These are phyloP conservation scores for Bufo bufo DNA, from an alignment of 2,113 vertebrate genomes.

Conservation along the genomic window DNA sequence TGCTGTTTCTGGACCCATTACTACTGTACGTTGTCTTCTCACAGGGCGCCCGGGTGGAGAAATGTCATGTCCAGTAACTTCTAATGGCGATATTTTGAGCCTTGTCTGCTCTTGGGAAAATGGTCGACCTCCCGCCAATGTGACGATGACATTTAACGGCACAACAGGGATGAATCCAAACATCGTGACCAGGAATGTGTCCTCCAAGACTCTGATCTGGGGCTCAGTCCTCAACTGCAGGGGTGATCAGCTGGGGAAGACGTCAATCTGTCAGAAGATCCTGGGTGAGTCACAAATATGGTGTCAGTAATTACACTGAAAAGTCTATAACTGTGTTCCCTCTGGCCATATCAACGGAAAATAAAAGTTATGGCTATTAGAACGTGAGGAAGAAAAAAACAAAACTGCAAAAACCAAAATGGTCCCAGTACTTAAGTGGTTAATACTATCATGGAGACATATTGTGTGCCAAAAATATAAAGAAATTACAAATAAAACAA, in stretches of 20 bases:
- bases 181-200: background rate
- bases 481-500: too few species aligned
- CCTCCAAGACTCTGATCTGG: too few species aligned
- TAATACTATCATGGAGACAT: too few species aligned
- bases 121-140: conserved; percentile 12
- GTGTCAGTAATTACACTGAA: too few species aligned
- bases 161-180: background rate
- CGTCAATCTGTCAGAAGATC: background rate
- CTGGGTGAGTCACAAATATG: background rate
- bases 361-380: too few species aligned
- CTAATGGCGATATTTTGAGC: too few species aligned
- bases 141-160: background rate
- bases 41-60: background rate
- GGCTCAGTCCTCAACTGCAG: background rate
- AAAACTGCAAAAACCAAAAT: too few species aligned
- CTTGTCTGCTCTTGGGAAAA: background rate
- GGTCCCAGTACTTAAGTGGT: too few species aligned
- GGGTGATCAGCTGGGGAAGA: background rate
- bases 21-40: background rate
- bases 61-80: background rate
- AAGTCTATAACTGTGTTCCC: too few species aligned
- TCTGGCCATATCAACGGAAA: too few species aligned
- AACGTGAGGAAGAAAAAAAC: too few species aligned
- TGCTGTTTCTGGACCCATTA: background rate
- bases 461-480: too few species aligned